phyloP scores from a whole-genome alignment of 2,113 vertebrate species.

The Chascanopsetta lugubris region DNA sequence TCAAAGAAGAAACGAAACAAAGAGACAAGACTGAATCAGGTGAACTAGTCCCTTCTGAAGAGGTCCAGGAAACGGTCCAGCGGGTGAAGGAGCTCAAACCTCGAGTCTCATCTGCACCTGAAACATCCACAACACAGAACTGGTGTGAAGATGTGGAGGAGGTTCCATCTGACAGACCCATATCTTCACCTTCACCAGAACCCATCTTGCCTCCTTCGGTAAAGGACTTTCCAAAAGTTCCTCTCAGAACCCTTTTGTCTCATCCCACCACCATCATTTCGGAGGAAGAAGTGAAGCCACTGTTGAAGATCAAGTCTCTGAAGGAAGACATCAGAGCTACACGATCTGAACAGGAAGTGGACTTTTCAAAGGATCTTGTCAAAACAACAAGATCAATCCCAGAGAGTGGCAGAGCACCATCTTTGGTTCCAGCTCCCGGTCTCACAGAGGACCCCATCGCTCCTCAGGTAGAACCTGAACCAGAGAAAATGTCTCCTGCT shows the following conservation, averaged over 20 bases:
- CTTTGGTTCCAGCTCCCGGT: not conserved
- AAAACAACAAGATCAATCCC: not conserved
- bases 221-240: not conserved
- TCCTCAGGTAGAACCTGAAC: slow-evolving; percentile 17
- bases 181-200: not conserved
- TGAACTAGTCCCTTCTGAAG: slow-evolving; percentile 1
- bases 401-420: not conserved
- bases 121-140: slow-evolving; percentile 1
- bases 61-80: not conserved
- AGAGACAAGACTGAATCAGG: slow-evolving; percentile 19
- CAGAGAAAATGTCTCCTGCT: not conserved
- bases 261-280: not conserved
- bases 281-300: not conserved
- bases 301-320: not conserved
- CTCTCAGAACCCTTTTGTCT: not conserved
- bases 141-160: not conserved
- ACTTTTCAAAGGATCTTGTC: not conserved
- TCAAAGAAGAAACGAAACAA: not conserved
- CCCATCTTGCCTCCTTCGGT: not conserved
- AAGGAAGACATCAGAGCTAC: not conserved
- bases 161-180: not conserved
- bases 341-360: not conserved
- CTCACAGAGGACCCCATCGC: slow-evolving; percentile 68
- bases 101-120: slow-evolving; percentile 6
- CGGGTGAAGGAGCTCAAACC: not conserved